Evolutionary conservation across 1,140 invertebrate genomes (phyloP), one percentile per base, ranked within the genome.

Genomic region (Macrobrachium nipponense): DNA sequence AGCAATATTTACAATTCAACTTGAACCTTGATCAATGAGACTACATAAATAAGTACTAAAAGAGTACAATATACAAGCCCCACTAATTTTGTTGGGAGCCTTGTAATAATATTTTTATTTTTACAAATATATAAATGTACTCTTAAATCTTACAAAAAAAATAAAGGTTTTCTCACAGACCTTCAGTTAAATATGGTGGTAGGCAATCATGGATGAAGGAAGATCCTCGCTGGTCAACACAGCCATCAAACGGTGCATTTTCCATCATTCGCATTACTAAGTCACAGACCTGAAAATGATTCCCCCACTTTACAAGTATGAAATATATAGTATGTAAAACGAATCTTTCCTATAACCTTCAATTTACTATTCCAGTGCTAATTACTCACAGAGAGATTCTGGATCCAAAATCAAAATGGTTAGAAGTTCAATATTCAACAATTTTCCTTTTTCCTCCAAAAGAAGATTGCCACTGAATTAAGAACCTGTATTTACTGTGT

Each of bases 151-250:
- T 17, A 51, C 20, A 36, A 36, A 23, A 23, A 60, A 59, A 61
- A n/a, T 62, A 23, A 17, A n/a, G 14, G 36, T 2, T 68, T 23
- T 70, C 23, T 27, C 8, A 43, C 75, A 80, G 90, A 93, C 93
- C 90, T 88, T 93, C 90, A 64, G 91, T 92, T 0, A 98, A 90
- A 61, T 94, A 92, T 0, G 97, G 97, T 3, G 98, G 98, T 73
- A 99, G 90, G n/a, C 95, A 95, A 91, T 97, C 95, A 89, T 96
- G 95, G 87, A 98, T 95, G 87, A 95, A 96, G 85, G 94, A 93
- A 89, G 95, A 96, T 3, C 94, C 95, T 92, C 98, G 93, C 91
- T 96, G 93, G 92, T 99, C 98, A 23, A 95, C 96, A 75, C 95
- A 96, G 36, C 93, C 92, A 92, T 98, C 97, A 66, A 98, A 91